Evolutionary conservation across 2,113 vertebrate genomes (phyloP), one percentile per base, ranked within the genome.

Genomic region (Oplegnathus fasciatus): DNA sequence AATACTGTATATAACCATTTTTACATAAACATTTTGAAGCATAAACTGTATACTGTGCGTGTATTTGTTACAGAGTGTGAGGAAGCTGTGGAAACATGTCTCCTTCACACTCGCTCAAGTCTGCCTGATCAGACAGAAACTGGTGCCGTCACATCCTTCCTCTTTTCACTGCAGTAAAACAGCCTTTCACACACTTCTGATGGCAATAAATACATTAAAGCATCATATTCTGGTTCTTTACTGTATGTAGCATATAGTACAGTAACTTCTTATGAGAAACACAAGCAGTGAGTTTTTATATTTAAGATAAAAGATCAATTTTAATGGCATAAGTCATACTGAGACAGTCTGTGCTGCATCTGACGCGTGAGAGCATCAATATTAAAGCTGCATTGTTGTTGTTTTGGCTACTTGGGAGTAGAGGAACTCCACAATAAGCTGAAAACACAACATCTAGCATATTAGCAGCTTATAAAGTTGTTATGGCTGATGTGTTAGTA

Each of bases 141-240:
- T 44, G 22, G 28, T 11, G 55, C 9, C 7, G 9, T 74, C 17
- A 9, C 54, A 30, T 30, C 37, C 17, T 42, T 71, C 48, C 24
- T 55, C 14, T 22, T 65, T 17, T n/a, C 8, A n/a, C 20, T 61
- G 57, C 8, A 17, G 20, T 14, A 17, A 6, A 37, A 37, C n/a
- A 15, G 30, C 22, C 15, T 37, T 37, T 15, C 30, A 32, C 30
- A 30, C 4, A 68, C 18, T 37, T 34, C 20, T 78, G 55, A 64
- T 42, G 32, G n/a, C 52, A 60, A 78, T 71, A 85, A 75, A 80
- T n/a, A 55, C 9, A 42, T 15, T 5, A 30, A 48, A 58, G 64
- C 40, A 58, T 57, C 26, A 34, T 13, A 37, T 0, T 20, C 18
- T 17, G 26, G n/a, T 32, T 37, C n/a, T 72, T 52, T 61, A 40